phyloP scores from a whole-genome alignment of 2,113 vertebrate genomes.

The Dipodomys stephensi region DNA sequence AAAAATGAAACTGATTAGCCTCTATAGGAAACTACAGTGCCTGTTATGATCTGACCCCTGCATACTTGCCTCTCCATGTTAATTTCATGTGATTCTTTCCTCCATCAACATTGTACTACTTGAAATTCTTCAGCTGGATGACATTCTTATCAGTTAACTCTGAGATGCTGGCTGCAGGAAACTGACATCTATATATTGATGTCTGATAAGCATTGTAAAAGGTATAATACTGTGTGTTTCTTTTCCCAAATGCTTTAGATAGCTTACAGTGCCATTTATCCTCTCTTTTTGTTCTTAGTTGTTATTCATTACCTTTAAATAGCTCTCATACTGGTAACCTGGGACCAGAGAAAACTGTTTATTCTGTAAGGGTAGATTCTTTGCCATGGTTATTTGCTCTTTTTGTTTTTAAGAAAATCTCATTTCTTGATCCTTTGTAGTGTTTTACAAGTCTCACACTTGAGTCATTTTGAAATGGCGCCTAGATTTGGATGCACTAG shows the following conservation, averaged over 20 bases:
- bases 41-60: neutral
- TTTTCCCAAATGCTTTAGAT: neutral
- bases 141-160: neutral
- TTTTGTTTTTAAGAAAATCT: neutral
- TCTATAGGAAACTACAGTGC: neutral
- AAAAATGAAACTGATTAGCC: neutral
- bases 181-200: conserved; percentile 31
- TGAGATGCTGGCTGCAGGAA: conserved; percentile 29
- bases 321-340: neutral
- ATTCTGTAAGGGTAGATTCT: neutral
- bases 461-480: neutral
- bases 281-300: neutral
- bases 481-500: neutral
- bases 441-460: neutral
- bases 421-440: neutral
- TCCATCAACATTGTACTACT: neutral
- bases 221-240: neutral
- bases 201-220: neutral
- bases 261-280: neutral
- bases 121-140: conserved; percentile 36
- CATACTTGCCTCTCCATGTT: neutral
- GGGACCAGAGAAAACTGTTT: neutral
- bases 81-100: neutral
- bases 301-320: conserved; percentile 25
- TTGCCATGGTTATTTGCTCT: neutral